Conservation (phyloP, 2,797 vertebrate species). For the Ptychobarbus kaznakovi region DNA sequence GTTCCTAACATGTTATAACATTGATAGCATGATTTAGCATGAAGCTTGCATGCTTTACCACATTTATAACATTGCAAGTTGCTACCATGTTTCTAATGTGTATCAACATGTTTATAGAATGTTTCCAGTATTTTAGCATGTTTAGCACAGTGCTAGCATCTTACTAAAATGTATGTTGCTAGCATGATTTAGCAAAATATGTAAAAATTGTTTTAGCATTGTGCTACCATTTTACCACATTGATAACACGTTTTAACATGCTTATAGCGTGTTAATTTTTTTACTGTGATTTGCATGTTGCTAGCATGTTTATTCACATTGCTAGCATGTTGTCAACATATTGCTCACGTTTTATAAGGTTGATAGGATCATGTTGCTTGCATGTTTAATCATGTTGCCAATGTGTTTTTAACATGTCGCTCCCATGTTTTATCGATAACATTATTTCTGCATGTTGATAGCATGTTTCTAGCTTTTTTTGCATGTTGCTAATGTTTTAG, state of each 20-base stretch:
- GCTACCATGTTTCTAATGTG: not conserved
- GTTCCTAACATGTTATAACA: not conserved
- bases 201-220: no score
- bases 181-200: not conserved
- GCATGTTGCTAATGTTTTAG: not conserved
- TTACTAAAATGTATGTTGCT: not conserved
- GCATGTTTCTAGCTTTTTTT: not conserved
- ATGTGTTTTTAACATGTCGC: not conserved
- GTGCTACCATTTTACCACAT: not conserved
- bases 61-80: not conserved
- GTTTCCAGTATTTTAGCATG: not conserved
- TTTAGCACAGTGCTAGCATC: not conserved
- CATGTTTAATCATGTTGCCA: not conserved
- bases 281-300: not conserved
- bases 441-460: not conserved
- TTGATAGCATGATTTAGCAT: no score
- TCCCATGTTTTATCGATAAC: not conserved
- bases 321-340: not conserved
- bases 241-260: not conserved
- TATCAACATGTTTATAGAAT: not conserved
- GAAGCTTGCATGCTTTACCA: no score
- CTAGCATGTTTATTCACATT: not conserved
- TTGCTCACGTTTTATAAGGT: not conserved
- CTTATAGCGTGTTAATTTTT: not conserved
- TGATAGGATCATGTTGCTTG: not conserved